Evolutionary conservation across 2,113 vertebrate species (phyloP), one percentile per base, ranked within the genome.

Genomic region (Chloebia gouldiae): DNA sequence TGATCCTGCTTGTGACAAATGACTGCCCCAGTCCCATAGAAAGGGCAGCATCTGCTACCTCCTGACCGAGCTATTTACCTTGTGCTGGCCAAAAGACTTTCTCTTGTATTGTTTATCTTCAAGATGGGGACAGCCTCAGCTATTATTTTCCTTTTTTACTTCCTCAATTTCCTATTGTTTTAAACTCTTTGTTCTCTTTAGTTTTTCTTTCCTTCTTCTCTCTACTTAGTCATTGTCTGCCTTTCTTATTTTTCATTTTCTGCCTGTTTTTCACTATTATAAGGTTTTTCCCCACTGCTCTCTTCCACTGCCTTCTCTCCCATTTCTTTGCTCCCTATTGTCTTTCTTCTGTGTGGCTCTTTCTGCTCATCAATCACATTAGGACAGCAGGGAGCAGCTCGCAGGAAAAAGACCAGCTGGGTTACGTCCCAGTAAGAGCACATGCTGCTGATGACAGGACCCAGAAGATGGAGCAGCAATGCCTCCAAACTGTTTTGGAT

Each of bases 181-280:
- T 89, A 68, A 9, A 21, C 6, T 56, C 64, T 56, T 18, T 40
- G 9, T 42, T 22, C 23, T 64, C 39, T 64, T 30, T 44, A 6
- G 3, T 23, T 75, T 70, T 81, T 13, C 13, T 51, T 70, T 40
- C 28, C 15, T n/a, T 37, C n/a, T 51, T 79, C 31, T 70, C 18
- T 59, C 33, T 59, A 9, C 35, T 66, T 78, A 14, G 8, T 40
- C 14, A 50, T 18, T 0, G 0, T 33, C 37, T 70, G 28, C 15
- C n/a, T 77, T 82, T n/a, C 22, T 88, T 54, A 1, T 61, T 80
- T 69, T 64, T 39, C 1, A 9, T 88, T 88, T 79, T 54, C 44
- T 92, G 31, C 13, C 22, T 16, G 5, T 22, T 92, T 82, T 70
- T 25, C 44, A 40, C 21, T 65, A 6, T 59, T 77, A 5, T n/a